phyloP scores from a whole-genome alignment of 2,113 vertebrate species.

The Sigmodon hispidus region DNA sequence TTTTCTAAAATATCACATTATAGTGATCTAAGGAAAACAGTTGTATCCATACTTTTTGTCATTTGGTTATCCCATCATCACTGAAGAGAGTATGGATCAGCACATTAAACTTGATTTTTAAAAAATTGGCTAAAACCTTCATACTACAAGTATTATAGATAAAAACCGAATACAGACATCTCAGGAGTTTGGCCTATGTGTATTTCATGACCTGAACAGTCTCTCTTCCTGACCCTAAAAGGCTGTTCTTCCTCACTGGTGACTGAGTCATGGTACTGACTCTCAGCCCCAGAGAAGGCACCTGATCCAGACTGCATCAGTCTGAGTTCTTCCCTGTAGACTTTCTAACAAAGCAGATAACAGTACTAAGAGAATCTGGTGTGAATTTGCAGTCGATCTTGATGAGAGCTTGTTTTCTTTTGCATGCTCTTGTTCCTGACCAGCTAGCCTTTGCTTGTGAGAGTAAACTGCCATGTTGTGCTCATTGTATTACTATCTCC shows the following conservation, averaged over 20 bases:
- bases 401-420: background rate
- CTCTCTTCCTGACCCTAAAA: background rate
- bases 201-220: slow-evolving; percentile 25
- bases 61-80: background rate
- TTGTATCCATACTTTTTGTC: background rate
- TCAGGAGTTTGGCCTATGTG: background rate
- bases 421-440: background rate
- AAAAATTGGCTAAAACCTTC: background rate
- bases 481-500: background rate
- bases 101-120: slow-evolving; percentile 3
- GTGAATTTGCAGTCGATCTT: slow-evolving; percentile 34
- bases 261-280: background rate
- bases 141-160: background rate
- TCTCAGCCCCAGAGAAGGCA: background rate
- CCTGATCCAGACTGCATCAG: background rate
- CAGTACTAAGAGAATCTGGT: background rate
- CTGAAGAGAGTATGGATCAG: background rate
- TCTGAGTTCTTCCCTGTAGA: background rate
- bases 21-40: background rate
- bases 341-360: slow-evolving; percentile 15
- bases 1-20: background rate
- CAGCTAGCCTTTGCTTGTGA: slow-evolving; percentile 4
- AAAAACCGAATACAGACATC: background rate
- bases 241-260: background rate
- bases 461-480: background rate